Conservation (phyloP, 2,113 vertebrate genomes). For the Sander vitreus region DNA sequence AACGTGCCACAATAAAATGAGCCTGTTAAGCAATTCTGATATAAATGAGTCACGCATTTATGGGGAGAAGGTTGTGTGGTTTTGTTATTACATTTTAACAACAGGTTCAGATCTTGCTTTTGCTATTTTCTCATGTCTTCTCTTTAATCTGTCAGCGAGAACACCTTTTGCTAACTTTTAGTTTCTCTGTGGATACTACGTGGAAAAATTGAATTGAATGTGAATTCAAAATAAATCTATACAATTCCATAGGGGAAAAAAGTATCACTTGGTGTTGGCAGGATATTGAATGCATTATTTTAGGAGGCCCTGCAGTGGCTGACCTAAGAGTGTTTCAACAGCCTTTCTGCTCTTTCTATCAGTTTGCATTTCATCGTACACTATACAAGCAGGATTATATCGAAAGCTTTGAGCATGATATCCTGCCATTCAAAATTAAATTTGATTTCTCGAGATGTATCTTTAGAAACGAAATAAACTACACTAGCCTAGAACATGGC, state of each 20-base stretch:
- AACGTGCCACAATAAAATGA: slow-evolving; percentile 40
- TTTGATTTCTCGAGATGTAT: slow-evolving; percentile 61
- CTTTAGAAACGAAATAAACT: slow-evolving; percentile 37
- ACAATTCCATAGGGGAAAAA: neutral
- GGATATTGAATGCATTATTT: slow-evolving; percentile 25
- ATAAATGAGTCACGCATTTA: slow-evolving; percentile 36
- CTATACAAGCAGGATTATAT: slow-evolving; percentile 19
- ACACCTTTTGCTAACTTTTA: neutral
- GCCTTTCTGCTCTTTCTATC: slow-evolving; percentile 42
- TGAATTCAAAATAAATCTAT: neutral
- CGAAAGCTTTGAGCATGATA: slow-evolving; percentile 60
- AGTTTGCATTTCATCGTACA: slow-evolving; percentile 58
- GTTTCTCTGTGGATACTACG: neutral
- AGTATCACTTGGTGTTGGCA: slow-evolving; percentile 3
- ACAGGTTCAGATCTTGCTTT: slow-evolving; percentile 8
- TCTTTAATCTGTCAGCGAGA: slow-evolving; percentile 13
- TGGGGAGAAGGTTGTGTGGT: neutral
- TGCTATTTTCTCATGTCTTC: neutral
- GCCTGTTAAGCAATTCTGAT: slow-evolving; percentile 41
- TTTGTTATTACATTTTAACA: slow-evolving; percentile 33
- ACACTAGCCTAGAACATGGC: slow-evolving; percentile 41
- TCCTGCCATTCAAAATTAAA: slow-evolving; percentile 57
- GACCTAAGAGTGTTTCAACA: slow-evolving; percentile 24
- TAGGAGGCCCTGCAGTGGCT: neutral
- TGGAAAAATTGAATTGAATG: slow-evolving; percentile 1